Evolutionary conservation across 1,140 invertebrate genomes (phyloP).

Genomic region (Contarinia nasturtii): DNA sequence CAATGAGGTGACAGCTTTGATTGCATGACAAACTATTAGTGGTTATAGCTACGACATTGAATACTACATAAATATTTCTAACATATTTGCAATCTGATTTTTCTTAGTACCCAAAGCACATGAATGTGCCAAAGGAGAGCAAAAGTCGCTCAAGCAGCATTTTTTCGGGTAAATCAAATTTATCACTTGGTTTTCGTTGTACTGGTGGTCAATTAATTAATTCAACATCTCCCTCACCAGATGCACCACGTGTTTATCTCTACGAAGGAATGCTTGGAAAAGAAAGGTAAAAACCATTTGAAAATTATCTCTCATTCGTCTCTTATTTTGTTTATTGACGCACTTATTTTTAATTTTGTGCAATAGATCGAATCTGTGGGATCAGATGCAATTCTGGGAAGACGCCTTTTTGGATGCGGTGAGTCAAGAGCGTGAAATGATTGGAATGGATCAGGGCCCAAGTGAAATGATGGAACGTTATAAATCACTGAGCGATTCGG

Average conservation of each 20-base stretch:
- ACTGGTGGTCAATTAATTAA: slow-evolving; percentile 73
- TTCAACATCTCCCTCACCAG: slow-evolving; percentile 63
- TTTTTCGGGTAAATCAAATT: slow-evolving; percentile 81
- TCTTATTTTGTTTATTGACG: not conserved
- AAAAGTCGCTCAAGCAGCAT: slow-evolving; percentile 68
- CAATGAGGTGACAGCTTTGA: no score
- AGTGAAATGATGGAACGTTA: slow-evolving; percentile 99
- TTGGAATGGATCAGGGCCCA: slow-evolving; percentile 98
- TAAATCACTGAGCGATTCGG: slow-evolving; percentile 79
- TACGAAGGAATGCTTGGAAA: slow-evolving; percentile 65
- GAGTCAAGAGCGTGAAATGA: slow-evolving; percentile 95
- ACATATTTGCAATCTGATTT: not conserved
- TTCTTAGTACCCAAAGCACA: not conserved
- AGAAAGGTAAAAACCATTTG: slow-evolving; percentile 66
- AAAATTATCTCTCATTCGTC: not conserved
- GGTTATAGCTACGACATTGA: no score
- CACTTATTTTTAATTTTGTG: not conserved
- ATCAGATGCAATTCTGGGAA: slow-evolving; percentile 99
- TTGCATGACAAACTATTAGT: no score
- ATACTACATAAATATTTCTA: not conserved
- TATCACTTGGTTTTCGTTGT: slow-evolving; percentile 74
- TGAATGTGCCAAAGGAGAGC: slow-evolving; percentile 23
- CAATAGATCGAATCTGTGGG: slow-evolving; percentile 71
- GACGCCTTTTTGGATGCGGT: slow-evolving; percentile 97
- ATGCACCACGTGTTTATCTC: slow-evolving; percentile 71